Conservation (phyloP, 2,797 vertebrate genomes). For the Oreochromis mossambicus region DNA sequence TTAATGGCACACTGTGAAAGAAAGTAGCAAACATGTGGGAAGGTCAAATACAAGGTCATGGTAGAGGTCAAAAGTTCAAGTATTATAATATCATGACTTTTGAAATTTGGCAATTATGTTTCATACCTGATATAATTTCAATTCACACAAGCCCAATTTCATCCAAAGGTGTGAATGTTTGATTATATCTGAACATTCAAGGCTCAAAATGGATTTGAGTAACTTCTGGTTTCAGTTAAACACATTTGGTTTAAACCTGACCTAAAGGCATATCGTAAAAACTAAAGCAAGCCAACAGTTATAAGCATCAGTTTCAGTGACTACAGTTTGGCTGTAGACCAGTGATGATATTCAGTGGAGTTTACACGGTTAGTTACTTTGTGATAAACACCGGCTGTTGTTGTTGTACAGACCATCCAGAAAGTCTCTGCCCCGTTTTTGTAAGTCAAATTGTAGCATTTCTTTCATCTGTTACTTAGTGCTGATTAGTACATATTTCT, state of each 20-base stretch:
- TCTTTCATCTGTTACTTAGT: not conserved
- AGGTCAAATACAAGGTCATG: not conserved
- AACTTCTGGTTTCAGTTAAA: not conserved
- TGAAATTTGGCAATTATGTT: not conserved
- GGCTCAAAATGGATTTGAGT: not conserved
- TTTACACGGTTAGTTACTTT: not conserved
- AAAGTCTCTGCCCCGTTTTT: not conserved
- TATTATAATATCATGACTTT: not conserved
- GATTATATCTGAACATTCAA: not conserved
- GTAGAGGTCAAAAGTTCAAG: not conserved
- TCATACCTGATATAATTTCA: not conserved
- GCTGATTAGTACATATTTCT: not conserved
- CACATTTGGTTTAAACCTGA: not conserved
- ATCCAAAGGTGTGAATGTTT: not conserved
- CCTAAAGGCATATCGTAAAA: fast-evolving
- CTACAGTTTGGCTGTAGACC: not conserved
- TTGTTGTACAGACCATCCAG: not conserved
- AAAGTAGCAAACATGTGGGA: not conserved
- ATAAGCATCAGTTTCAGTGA: not conserved
- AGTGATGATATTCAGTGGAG: not conserved
- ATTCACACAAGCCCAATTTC: not conserved
- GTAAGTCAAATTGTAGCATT: not conserved
- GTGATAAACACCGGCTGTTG: not conserved
- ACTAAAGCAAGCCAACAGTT: not conserved
- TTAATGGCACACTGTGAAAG: not conserved